phyloP scores from a whole-genome alignment of 2,888 invertebrate genomes.

The Ommatoiulus sabulosus region DNA sequence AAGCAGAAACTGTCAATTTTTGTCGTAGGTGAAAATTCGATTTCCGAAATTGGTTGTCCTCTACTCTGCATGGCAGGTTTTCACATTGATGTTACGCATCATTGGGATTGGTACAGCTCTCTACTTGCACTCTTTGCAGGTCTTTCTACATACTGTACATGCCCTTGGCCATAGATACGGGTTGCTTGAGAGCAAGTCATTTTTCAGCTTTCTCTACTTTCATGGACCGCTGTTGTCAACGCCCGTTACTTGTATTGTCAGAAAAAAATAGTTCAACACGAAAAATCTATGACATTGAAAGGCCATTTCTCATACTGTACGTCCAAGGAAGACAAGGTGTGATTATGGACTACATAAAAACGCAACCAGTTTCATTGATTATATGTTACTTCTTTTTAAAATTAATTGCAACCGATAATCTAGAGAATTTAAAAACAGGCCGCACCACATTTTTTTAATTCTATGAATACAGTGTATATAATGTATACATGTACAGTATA shows the following conservation, averaged over 20 bases:
- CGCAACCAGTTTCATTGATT: no score
- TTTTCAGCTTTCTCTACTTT: neutral
- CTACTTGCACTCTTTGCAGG: neutral
- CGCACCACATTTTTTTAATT: no score
- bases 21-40: conserved; percentile 38
- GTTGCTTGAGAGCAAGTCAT: neutral
- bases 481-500: no score
- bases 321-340: neutral
- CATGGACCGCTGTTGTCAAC: neutral
- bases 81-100: neutral
- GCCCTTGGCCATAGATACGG: conserved; percentile 26
- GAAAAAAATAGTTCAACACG: neutral
- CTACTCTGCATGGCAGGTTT: neutral
- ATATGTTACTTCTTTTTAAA: no score
- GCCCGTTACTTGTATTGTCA: neutral
- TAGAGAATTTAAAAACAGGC: no score
- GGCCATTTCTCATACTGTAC: neutral
- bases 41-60: conserved; percentile 17
- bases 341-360: no score
- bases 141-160: neutral
- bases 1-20: conserved; percentile 9
- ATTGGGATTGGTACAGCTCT: neutral
- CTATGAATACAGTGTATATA: no score
- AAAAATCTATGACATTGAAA: neutral
- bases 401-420: no score